Conservation (phyloP, 2,888 invertebrate species). For the Agriotes lineatus region DNA sequence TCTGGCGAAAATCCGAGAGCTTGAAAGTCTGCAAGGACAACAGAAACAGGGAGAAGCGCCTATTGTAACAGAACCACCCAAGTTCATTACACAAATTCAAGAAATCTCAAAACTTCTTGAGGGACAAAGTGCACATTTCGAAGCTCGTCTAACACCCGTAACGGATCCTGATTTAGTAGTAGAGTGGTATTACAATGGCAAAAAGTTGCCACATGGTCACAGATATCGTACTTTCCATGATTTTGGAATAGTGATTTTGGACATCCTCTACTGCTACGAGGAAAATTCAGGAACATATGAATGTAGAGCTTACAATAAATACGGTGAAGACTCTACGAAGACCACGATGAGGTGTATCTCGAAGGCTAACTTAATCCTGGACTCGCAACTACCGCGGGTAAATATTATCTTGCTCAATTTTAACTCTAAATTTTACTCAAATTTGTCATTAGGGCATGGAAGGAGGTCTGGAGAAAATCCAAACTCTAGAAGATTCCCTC, state of each 20-base stretch:
- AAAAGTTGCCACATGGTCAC: slow-evolving; percentile 93
- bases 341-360: slow-evolving; percentile 89
- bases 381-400: slow-evolving; percentile 92
- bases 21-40: slow-evolving; percentile 81
- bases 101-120: slow-evolving; percentile 90
- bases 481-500: slow-evolving; percentile 91
- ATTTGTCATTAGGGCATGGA: slow-evolving; percentile 82
- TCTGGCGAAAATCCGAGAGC: slow-evolving; percentile 86
- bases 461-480: slow-evolving; percentile 93
- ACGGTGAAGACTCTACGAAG: slow-evolving; percentile 88
- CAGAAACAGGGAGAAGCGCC: slow-evolving; percentile 75
- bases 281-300: slow-evolving; percentile 96
- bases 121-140: slow-evolving; percentile 94
- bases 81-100: slow-evolving; percentile 88
- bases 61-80: slow-evolving; percentile 85
- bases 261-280: slow-evolving; percentile 95
- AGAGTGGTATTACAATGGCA: slow-evolving; percentile 95
- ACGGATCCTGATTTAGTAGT: slow-evolving; percentile 95
- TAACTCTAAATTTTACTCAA: not conserved
- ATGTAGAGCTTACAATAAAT: slow-evolving; percentile 92
- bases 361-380: slow-evolving; percentile 89
- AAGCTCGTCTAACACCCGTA: slow-evolving; percentile 92
- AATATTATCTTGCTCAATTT: slow-evolving; percentile 59
- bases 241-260: slow-evolving; percentile 95
- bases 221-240: slow-evolving; percentile 98